phyloP scores from a whole-genome alignment of 2,888 invertebrate species.

The Lasiommata megera region DNA sequence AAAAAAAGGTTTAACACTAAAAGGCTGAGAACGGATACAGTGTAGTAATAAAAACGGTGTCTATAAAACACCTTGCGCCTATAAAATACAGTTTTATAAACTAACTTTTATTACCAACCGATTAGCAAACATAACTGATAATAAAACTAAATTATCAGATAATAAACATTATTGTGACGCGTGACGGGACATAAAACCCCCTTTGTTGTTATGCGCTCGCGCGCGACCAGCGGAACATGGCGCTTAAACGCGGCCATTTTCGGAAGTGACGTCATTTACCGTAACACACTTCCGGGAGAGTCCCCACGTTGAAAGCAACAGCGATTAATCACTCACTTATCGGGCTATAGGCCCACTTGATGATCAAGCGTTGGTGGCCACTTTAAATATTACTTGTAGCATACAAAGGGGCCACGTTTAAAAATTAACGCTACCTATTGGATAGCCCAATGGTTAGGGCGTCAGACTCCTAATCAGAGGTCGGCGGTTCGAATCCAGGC shows the following conservation, averaged over 20 bases:
- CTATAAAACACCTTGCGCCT: too few relatives aligned
- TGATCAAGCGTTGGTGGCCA: constrained; percentile 9
- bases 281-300: constrained; percentile 13
- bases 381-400: not conserved
- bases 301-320: constrained; percentile 8
- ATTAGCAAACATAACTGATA: constrained; percentile 12
- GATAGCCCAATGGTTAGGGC: too few relatives aligned
- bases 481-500: too few relatives aligned
- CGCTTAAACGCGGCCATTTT: constrained; percentile 61
- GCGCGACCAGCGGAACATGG: constrained; percentile 51
- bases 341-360: constrained; percentile 2
- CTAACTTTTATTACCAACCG: constrained; percentile 11
- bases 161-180: constrained; percentile 20
- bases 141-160: constrained; percentile 8
- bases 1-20: too few relatives aligned
- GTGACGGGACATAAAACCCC: constrained; percentile 18
- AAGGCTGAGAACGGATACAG: too few relatives aligned
- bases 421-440: too few relatives aligned
- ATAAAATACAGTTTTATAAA: not conserved
- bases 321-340: constrained; percentile 6
- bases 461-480: too few relatives aligned
- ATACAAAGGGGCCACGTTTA: not conserved
- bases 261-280: constrained; percentile 46
- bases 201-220: constrained; percentile 50
- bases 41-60: too few relatives aligned